These are phyloP conservation scores for Criorhina ranunculi DNA, from an alignment of 2,888 invertebrate species.

Conservation along the genomic window DNA sequence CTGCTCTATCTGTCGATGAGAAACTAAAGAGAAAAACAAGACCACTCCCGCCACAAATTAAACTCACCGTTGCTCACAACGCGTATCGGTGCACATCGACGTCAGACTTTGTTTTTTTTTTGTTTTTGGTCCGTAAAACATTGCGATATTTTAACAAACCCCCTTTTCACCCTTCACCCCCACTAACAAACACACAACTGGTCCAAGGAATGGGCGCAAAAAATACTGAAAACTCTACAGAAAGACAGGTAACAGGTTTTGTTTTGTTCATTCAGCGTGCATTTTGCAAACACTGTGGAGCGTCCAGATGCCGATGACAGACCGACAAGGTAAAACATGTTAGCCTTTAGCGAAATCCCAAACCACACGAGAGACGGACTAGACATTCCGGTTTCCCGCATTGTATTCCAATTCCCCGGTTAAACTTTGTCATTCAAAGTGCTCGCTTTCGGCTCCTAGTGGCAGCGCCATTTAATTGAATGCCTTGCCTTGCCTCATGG, in stretches of 20 bases:
- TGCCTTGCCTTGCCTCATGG: neutral
- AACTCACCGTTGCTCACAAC: constrained; percentile 34
- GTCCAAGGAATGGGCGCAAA: constrained; percentile 15
- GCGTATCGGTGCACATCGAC: constrained; percentile 24
- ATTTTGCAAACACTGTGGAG: constrained; percentile 29
- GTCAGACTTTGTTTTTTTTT: constrained; percentile 7
- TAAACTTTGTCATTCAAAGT: constrained; percentile 21
- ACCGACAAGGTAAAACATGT: constrained; percentile 66
- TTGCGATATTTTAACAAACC: constrained; percentile 15
- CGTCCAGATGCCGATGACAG: constrained; percentile 56
- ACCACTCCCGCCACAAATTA: constrained; percentile 32
- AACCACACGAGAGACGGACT: constrained; percentile 21
- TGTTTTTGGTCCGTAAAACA: constrained; percentile 44
- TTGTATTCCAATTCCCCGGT: constrained; percentile 2
- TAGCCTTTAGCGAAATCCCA: constrained; percentile 63
- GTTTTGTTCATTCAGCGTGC: constrained; percentile 49
- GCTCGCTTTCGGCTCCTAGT: no score
- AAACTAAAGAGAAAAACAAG: neutral
- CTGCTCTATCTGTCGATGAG: neutral
- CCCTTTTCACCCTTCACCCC: neutral
- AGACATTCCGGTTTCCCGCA: constrained; percentile 41
- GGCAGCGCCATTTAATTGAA: constrained; percentile 6
- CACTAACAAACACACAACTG: constrained; percentile 11
- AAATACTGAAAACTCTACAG: neutral
- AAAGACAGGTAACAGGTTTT: constrained; percentile 61